phyloP scores from a whole-genome alignment of 2,113 vertebrate species.

The Nothoprocta perdicaria region DNA sequence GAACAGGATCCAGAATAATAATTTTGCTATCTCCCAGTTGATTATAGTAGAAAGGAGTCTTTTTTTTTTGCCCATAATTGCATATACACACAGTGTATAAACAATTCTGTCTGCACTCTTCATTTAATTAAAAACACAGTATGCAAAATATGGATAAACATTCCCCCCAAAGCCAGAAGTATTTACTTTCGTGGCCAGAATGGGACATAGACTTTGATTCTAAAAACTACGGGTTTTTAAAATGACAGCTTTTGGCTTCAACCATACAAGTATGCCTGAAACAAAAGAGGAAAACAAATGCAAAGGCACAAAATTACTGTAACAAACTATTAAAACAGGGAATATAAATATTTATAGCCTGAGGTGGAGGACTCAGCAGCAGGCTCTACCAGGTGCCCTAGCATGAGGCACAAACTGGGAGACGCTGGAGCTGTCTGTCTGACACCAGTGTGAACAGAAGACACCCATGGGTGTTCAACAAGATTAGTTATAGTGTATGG shows the following conservation, averaged over 20 bases:
- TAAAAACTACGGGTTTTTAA: neutral
- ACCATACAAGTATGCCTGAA: neutral
- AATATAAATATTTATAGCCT: neutral
- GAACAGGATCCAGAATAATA: conserved; percentile 37
- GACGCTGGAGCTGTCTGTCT: neutral
- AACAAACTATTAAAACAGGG: neutral
- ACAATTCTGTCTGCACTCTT: neutral
- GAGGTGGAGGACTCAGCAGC: neutral
- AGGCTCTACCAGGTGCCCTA: neutral
- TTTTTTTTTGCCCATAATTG: conserved; percentile 10
- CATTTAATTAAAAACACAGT: conserved; percentile 46
- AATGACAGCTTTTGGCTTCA: neutral
- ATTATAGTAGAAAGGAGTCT: conserved; percentile 7
- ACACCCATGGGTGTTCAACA: neutral
- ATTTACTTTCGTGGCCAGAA: neutral
- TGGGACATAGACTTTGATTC: neutral
- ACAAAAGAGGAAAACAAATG: conserved; percentile 16
- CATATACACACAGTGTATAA: neutral
- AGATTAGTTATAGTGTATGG: neutral
- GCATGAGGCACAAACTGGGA: neutral
- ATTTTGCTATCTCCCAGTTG: conserved; percentile 36
- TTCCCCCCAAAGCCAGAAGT: neutral
- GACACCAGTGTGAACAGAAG: neutral
- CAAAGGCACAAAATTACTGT: neutral
- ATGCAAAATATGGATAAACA: neutral